Evolutionary conservation across 2,888 invertebrate species (phyloP), one percentile per base, ranked within the genome.

Genomic region (Loripinus fragilis): DNA sequence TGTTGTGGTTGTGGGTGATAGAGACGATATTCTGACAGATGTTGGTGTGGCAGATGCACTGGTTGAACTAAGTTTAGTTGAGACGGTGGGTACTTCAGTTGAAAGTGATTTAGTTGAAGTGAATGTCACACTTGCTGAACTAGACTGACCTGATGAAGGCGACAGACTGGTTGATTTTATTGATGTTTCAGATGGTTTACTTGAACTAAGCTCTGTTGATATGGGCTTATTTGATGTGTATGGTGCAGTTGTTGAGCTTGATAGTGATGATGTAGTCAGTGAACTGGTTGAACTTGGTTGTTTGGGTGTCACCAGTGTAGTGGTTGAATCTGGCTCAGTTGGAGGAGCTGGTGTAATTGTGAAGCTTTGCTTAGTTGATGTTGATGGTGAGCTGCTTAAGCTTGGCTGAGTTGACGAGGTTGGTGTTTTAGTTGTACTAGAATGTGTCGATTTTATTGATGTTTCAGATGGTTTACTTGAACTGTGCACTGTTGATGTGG

Each of bases 1-100:
- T 30, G 74, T 28, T 17, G 74, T 30, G 25, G 78, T 28, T 17
- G 74, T 52, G 25, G 78, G 38, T 41, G 48, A 66, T 23, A n/a
- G n/a, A n/a, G n/a, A n/a, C n/a, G n/a, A 17, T 25, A 60, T 55
- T n/a, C 55, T 71, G 7, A 33, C 2, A 28, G 66, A 28, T 28
- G 76, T 41, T 41, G 76, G 0, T 8, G 30, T 17, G 45, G 73
- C 23, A 10, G 71, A 10, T 7, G 41, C 12, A 0, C 67, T 42
- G 17, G 50, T 23, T n/a, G 66, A 30, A 42, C 71, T 30, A 67
- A 71, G 20, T 0, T 64, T 48, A 23, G 65, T 38, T 25, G 71
- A n/a, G 23, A 28, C 8, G 0, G 67, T 20, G 10, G 74, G 35
- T 1, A 55, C 23, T 35, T 48, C 23, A 23, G 25, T 60, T 23